phyloP scores from a whole-genome alignment of 2,797 vertebrate genomes.

The Oophaga sylvatica region DNA sequence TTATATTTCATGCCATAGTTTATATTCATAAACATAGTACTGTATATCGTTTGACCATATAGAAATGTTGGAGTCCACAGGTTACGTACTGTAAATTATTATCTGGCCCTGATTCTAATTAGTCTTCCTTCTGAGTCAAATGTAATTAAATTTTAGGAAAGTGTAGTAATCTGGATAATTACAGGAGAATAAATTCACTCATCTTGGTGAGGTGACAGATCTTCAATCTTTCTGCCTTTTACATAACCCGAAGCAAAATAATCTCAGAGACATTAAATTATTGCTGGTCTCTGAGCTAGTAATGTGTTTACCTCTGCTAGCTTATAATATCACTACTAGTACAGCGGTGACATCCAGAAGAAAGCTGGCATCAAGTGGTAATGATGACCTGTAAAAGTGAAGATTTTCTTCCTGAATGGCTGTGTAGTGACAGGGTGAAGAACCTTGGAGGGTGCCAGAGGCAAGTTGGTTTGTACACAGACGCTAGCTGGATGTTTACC shows the following conservation, averaged over 20 bases:
- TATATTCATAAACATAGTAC: no score
- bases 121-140: background rate
- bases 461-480: slow-evolving; percentile 33
- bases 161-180: background rate
- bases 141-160: background rate
- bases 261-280: slow-evolving; percentile 10
- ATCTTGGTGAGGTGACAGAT: slow-evolving; percentile 13
- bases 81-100: background rate
- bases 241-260: slow-evolving; percentile 6
- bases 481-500: slow-evolving; percentile 36
- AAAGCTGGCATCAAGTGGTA: slow-evolving; percentile 23
- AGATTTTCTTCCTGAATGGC: slow-evolving; percentile 35
- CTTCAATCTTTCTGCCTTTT: slow-evolving; percentile 6
- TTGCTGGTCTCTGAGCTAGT: slow-evolving; percentile 3
- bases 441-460: slow-evolving; percentile 49
- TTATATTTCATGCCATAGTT: no score
- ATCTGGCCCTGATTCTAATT: background rate
- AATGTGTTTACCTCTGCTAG: slow-evolving; percentile 27
- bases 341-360: background rate
- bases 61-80: background rate
- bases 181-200: background rate
- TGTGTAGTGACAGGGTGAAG: slow-evolving; percentile 47
- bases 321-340: slow-evolving; percentile 11
- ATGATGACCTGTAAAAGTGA: slow-evolving; percentile 48
- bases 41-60: background rate